Percentiles rank a stretch among this genome's conserved stretches.
Evolutionary conservation across 2,113 vertebrate species (phyloP).

Genomic region (Cromileptes altivelis): DNA sequence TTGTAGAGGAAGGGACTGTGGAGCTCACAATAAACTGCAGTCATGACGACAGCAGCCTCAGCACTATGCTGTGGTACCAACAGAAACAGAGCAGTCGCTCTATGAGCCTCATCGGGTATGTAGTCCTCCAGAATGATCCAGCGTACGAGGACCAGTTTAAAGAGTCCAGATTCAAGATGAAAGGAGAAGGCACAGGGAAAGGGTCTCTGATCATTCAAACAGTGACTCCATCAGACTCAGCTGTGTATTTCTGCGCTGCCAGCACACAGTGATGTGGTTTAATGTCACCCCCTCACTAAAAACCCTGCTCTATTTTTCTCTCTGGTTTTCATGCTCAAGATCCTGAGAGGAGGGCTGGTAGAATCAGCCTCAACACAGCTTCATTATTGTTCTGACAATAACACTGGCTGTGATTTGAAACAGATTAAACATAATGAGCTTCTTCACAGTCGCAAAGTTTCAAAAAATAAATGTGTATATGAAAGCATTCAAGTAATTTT

Average conservation of each 20-base stretch:
- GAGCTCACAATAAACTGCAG: constrained; percentile 56
- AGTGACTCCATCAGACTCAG: constrained; percentile 18
- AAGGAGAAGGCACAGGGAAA: background rate
- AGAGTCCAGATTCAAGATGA: constrained; percentile 28
- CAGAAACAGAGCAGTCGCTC: background rate
- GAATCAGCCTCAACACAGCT: no score
- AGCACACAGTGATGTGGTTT: no score
- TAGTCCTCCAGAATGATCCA: background rate
- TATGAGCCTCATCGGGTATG: constrained; percentile 69
- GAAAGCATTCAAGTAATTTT: no score
- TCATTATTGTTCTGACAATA: no score
- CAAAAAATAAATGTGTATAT: background rate
- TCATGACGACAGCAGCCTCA: constrained; percentile 46
- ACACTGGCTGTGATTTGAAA: no score
- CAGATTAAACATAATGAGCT: no score
- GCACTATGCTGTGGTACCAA: constrained; percentile 74
- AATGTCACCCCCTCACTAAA: no score
- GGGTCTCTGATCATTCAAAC: constrained; percentile 42
- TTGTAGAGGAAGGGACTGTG: constrained; percentile 1
- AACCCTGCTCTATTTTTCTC: no score
- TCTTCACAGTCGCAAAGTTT: no score
- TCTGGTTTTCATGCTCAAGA: no score
- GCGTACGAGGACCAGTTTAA: constrained; percentile 43
- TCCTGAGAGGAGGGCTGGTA: background rate
- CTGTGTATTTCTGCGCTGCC: no score